Base-by-base conservation (phyloP, 2,888 invertebrate genomes). In the Athalia circularis region DNA sequence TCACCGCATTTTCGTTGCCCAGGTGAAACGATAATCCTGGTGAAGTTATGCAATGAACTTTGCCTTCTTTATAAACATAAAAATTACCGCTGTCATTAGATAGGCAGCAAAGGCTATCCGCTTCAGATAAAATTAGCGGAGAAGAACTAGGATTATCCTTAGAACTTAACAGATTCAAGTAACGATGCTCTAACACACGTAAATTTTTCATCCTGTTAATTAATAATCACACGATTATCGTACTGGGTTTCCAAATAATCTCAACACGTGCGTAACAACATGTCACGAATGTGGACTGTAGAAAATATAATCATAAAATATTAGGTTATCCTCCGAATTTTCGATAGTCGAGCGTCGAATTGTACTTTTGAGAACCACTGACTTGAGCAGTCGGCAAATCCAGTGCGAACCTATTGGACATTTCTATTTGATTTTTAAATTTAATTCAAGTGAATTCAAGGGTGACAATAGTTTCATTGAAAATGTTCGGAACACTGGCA, bases 31-130 rank as follows among this genome's bases (percentile, higher is more conserved):
- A 29, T 29, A 29, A 29, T 29, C 29, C 29, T 29, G 29, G 29
- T 29, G 29, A 29, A 29, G 83, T 80, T 29, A 88, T 80, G 43
- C 84, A 77, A 59, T 79, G 83, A 0, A 88, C 77, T 11, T 80
- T 79, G 65, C 82, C 81, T 5, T 82, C 77, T 7, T 81, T 79
- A 4, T 85, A 29, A 8, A 87, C 48, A 72, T 88, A 89, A 47
- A 88, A 81, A 80, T 86, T 83, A 79, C 87, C 84, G 61, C 84
- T 86, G 57, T 83, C 85, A 6, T 84, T 80, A 80, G 89, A 82
- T 4, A 84, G 77, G 68, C 87, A 83, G 68, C 84, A 85, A 4
- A 84, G 76, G 78, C 83, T 78, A 47, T 82, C 77, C 1, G 77
- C 78, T 11, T 80, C 79, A 29, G 79, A 77, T 11, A 68, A 13